These are phyloP conservation scores for Cherax quadricarinatus DNA, from an alignment of 1,140 invertebrate species.

Conservation along the genomic window DNA sequence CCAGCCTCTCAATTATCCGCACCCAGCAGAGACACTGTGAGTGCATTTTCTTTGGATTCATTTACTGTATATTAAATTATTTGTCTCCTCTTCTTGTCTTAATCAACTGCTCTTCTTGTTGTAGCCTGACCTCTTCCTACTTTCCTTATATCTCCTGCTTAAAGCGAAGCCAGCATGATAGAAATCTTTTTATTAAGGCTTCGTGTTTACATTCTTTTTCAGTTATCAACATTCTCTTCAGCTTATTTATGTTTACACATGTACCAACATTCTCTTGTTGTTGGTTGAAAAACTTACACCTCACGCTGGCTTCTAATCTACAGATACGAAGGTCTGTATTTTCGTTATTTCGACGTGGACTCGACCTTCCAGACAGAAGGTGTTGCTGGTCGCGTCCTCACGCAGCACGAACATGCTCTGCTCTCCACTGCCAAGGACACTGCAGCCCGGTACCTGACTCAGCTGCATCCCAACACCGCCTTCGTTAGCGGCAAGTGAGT, in stretches of 20 bases:
- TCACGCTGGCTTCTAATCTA: not conserved
- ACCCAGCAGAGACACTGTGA: slow-evolving; percentile 1
- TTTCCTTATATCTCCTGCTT: not conserved
- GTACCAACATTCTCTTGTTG: no score
- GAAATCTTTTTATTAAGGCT: no score
- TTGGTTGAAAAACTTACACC: no score
- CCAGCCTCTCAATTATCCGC: not conserved
- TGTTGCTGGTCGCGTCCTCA: not conserved
- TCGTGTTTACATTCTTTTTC: no score
- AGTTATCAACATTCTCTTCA: no score
- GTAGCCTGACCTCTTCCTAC: no score
- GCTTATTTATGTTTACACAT: no score
- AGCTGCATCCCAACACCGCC: not conserved
- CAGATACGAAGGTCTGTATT: slow-evolving; percentile 6
- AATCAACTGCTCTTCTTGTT: no score
- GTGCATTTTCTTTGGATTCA: not conserved
- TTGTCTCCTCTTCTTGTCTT: no score
- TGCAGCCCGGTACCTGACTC: not conserved
- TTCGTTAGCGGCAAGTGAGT: slow-evolving; percentile 35
- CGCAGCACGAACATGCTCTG: not conserved
- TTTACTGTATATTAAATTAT: no score
- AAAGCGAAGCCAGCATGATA: no score
- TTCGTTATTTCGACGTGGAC: slow-evolving; percentile 2
- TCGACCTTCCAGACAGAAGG: slow-evolving; percentile 22
- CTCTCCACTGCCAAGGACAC: slow-evolving; percentile 3